Percentiles rank a stretch among this genome's conserved stretches.
Evolutionary conservation across 2,113 vertebrate species (phyloP).

Genomic region (Tetrao urogallus): DNA sequence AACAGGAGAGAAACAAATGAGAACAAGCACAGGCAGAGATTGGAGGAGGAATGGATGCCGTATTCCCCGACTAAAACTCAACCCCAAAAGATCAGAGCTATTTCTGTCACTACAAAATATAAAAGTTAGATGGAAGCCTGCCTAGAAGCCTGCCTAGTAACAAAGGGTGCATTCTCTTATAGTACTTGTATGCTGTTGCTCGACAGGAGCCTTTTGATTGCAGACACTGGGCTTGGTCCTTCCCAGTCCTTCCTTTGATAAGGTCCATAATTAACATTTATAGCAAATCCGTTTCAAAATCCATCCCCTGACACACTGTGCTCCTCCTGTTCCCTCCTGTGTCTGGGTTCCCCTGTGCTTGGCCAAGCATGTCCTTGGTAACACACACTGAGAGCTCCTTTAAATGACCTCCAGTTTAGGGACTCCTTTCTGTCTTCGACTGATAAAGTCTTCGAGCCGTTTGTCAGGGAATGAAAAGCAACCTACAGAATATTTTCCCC

Average conservation of each 20-base stretch:
- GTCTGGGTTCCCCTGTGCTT: not conserved
- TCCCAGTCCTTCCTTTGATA: not conserved
- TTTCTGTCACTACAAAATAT: conserved; percentile 7
- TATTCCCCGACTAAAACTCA: not conserved
- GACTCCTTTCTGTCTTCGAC: not conserved
- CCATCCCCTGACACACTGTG: not conserved
- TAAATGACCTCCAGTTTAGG: not conserved
- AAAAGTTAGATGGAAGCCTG: conserved; percentile 42
- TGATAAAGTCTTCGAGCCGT: conserved; percentile 6
- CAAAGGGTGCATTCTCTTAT: conserved; percentile 4
- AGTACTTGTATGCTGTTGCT: not conserved
- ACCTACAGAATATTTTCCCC: not conserved
- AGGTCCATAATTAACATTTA: conserved; percentile 16
- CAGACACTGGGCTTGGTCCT: not conserved
- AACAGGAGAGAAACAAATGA: not conserved
- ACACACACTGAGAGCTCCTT: not conserved
- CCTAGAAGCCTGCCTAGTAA: conserved; percentile 67
- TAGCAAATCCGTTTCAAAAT: not conserved
- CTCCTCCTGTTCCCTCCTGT: not conserved
- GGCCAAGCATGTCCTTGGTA: not conserved
- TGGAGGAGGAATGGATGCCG: not conserved
- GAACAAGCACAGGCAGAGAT: not conserved
- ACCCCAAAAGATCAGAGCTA: conserved; percentile 23
- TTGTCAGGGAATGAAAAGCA: not conserved
- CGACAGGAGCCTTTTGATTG: not conserved